These are phyloP conservation scores for Epinephelus malabaricus DNA, from an alignment of 2,797 vertebrate species.

Conservation along the genomic window DNA sequence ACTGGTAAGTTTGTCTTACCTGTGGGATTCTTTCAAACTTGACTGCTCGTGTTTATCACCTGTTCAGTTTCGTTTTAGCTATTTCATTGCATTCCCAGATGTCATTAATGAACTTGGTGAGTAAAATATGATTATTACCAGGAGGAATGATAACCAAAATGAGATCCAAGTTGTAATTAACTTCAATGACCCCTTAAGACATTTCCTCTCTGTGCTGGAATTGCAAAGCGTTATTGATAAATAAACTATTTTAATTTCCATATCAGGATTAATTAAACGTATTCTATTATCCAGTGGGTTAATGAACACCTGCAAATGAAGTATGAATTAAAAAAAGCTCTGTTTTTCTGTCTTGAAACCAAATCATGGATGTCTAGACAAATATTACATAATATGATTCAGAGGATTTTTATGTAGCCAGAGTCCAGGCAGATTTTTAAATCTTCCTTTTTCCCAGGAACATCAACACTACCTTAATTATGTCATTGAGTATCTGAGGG, in stretches of 20 bases:
- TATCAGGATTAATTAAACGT: background rate
- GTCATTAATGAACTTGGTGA: background rate
- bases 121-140: background rate
- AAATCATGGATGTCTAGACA: background rate
- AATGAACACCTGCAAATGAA: slow-evolving; percentile 7
- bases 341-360: background rate
- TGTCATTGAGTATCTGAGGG: slow-evolving; percentile 7
- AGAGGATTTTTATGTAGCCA: background rate
- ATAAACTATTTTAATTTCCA: background rate
- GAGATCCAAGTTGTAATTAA: slow-evolving; percentile 5
- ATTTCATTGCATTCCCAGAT: background rate
- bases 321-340: background rate
- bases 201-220: background rate
- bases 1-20: background rate
- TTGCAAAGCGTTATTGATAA: background rate
- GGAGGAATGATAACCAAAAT: background rate
- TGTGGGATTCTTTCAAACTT: background rate
- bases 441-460: background rate
- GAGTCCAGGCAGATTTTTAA: background rate
- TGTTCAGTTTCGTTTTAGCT: background rate
- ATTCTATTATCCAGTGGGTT: background rate
- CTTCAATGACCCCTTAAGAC: background rate
- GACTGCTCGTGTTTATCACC: background rate
- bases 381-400: background rate
- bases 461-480: background rate